Base-by-base conservation (phyloP, 2,797 vertebrate genomes). In the Myripristis jacobus region DNA sequence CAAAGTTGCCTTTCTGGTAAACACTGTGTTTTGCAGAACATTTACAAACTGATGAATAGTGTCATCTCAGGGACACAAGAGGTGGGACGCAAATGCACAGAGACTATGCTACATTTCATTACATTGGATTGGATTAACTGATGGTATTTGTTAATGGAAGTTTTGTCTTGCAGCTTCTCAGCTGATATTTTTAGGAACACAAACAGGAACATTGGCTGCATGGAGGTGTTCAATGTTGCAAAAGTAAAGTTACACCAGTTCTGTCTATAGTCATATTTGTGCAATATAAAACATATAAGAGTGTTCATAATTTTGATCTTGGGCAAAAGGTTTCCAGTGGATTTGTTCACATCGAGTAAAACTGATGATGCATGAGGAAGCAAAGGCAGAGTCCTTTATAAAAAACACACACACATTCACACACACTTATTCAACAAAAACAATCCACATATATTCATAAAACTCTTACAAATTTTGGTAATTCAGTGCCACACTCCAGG, bases 221-320 rank as follows among this genome's bases (percentile, higher is more conserved):
- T 12, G 11, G 6, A 46, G n/a, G 43, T 46, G 13, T 18, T n/a
- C 19, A n/a, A 21, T 66, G n/a, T 66, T 36, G 13, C 25, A 53
- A 4, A 44, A 44, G 11, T 12, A 44, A 68, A 58, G 13, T 52
- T 29, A 61, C 73, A 43, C 4, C 18, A n/a, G 6, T 51, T 43
- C 11, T 43, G 34, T 13, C 21, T 57, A 50, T 77, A 79, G 66
- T 48, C 52, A 41, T 51, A 73, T 77, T 57, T 38, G 65, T 67
- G 38, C 13, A 21, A 7, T 7, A 36, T 47, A 67, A 29, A 53
- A 57, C 52, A 72, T 22, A 11, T 15, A 70, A 11, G 7, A 7
- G 36, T 53, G 53, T 72, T 53, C 31, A 55, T 6, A 70, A 38
- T 3, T 53, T 53, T 53, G 25, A 36, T 22, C 22, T 1, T 18